Base-by-base conservation (phyloP, 2,113 vertebrate species). In the Girardinichthys multiradiatus region DNA sequence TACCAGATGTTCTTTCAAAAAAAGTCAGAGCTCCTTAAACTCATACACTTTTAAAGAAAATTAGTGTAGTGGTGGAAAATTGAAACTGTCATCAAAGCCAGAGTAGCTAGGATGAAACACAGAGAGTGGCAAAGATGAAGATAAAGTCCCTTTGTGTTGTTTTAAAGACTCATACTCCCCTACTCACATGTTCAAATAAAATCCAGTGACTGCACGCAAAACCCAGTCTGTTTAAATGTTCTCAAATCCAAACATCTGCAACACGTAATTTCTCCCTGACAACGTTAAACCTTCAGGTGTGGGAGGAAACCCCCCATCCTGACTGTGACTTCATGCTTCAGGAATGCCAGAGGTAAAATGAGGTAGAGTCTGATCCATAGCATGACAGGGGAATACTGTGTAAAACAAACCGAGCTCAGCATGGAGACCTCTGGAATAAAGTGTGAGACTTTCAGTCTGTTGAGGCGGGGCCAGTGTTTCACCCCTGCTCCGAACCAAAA, bases 231-330 rank as follows among this genome's bases (percentile, higher is more conserved):
- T 70, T 80, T 85, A 19, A 76, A 68, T 19, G 60, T 14, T 33
- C 21, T 58, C 28, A 48, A 77, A 13, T 81, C 29, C 61, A 85
- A 85, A 89, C 76, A 83, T 76, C 78, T 83, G 83, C 69, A 84
- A 84, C 74, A 87, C 33, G 64, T 70, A 78, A 72, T 65, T 84
- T 76, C 74, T 64, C 69, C 31, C 51, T 59, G 69, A 58, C 67
- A 78, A 76, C 76, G 74, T 82, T 67, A 31, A 45, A 65, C 33
- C 58, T 45, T 72, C 64, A 87, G 77, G 81, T 83, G 73, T 57
- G 51, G 66, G 68, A 85, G 70, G 72, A 77, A 80, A 68, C 39
- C 59, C 61, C 48, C 59, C 61, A 37, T 59, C 30, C 70, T 66
- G 68, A 37, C 24, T 57, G 59, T 79, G 64, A 79, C 17, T 71